Evolutionary conservation across 2,113 vertebrate species (phyloP).

Genomic region (Ariopsis seemanni): DNA sequence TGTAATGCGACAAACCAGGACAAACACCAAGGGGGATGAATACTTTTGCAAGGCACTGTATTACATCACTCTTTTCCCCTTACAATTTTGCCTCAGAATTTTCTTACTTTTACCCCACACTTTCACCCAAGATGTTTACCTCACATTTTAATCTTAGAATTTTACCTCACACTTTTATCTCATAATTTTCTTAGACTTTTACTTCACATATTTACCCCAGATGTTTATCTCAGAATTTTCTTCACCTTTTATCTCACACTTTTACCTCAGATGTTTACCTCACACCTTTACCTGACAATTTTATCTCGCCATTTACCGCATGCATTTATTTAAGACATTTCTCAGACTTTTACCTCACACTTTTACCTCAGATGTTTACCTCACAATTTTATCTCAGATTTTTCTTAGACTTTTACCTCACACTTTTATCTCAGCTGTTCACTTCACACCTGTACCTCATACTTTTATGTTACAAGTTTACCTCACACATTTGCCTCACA

Average conservation of each 20-base stretch:
- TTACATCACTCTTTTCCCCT: background rate
- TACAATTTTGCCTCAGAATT: background rate
- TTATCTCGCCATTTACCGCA: background rate
- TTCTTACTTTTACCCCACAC: background rate
- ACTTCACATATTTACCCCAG: background rate
- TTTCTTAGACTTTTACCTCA: no score
- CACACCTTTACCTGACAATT: background rate
- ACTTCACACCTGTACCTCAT: no score
- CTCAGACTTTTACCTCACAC: background rate
- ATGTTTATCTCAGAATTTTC: background rate
- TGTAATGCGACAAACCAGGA: no score
- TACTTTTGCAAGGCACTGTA: background rate
- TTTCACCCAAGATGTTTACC: background rate
- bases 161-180: background rate
- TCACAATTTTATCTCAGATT: no score
- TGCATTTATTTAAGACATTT: background rate
- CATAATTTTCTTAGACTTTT: background rate
- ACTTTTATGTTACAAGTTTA: no score
- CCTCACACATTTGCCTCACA: no score
- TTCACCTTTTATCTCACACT: background rate
- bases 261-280: background rate
- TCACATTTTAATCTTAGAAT: background rate
- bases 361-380: background rate
- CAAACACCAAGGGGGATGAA: no score
- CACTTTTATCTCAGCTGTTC: no score